Conservation (phyloP, 2,888 invertebrate species). For the Phorcus lineatus region DNA sequence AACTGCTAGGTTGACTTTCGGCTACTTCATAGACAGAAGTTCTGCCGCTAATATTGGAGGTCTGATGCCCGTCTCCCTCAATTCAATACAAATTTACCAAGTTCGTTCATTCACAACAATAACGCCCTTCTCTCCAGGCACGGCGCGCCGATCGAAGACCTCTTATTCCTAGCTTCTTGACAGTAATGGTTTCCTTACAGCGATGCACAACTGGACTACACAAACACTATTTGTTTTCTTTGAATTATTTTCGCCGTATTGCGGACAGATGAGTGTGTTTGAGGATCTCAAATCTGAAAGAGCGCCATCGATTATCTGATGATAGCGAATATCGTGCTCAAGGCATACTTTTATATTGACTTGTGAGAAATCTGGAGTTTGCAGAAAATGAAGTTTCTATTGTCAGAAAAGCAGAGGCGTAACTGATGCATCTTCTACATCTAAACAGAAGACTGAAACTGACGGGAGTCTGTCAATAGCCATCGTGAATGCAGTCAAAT, state of each 20-base stretch:
- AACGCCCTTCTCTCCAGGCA: not conserved
- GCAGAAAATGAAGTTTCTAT: too few relatives aligned
- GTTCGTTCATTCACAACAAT: not conserved
- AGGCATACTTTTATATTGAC: too few relatives aligned
- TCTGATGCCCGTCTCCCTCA: not conserved
- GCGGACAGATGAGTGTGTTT: not conserved
- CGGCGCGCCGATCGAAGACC: not conserved
- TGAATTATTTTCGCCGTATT: not conserved
- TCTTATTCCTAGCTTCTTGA: not conserved
- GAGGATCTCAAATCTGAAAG: not conserved
- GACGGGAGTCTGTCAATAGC: too few relatives aligned
- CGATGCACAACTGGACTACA: not conserved
- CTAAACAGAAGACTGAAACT: too few relatives aligned
- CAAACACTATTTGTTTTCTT: conserved; percentile 5
- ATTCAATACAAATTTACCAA: not conserved
- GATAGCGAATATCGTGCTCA: too few relatives aligned
- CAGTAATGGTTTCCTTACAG: not conserved
- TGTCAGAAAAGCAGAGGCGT: too few relatives aligned
- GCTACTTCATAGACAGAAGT: not conserved
- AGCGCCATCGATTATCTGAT: too few relatives aligned
- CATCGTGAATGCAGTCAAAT: too few relatives aligned
- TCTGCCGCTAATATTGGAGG: not conserved
- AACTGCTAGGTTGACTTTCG: not conserved
- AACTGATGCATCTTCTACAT: too few relatives aligned
- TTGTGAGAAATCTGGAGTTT: too few relatives aligned